phyloP scores from a whole-genome alignment of 1,140 invertebrate species.

The Drosophila busckii region DNA sequence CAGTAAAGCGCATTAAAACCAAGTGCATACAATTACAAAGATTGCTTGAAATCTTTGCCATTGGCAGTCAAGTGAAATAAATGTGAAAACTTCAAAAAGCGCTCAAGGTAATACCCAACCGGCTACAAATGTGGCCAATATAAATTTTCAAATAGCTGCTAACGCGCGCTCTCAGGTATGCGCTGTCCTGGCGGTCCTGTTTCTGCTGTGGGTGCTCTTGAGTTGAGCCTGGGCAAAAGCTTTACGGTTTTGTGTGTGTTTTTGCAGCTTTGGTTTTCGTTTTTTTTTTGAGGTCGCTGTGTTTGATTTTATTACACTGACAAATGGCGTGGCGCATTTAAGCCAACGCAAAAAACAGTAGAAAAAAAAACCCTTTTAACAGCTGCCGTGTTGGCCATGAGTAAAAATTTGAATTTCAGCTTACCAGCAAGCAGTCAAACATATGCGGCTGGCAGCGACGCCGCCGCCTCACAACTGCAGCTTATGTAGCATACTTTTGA shows the following conservation, averaged over 20 bases:
- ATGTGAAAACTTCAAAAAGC: constrained; percentile 72
- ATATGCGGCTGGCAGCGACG: constrained; percentile 47
- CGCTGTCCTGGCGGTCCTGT: constrained; percentile 14
- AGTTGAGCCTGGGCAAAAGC: too few relatives aligned
- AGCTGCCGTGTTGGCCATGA: too few relatives aligned
- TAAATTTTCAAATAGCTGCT: constrained; percentile 68
- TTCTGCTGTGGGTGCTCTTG: too few relatives aligned
- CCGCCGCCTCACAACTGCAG: constrained; percentile 32
- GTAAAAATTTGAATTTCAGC: constrained; percentile 76
- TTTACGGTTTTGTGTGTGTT: constrained; percentile 36
- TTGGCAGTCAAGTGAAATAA: constrained; percentile 61
- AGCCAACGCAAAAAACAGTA: too few relatives aligned
- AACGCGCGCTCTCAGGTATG: too few relatives aligned
- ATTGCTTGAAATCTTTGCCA: constrained; percentile 53
- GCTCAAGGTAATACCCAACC: constrained; percentile 61
- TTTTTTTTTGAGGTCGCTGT: constrained; percentile 42
- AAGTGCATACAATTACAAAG: constrained; percentile 73
- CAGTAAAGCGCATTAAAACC: constrained; percentile 61
- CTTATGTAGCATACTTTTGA: constrained; percentile 72
- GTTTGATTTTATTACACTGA: constrained; percentile 78
- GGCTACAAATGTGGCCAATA: constrained; percentile 73
- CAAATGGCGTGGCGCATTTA: constrained; percentile 75
- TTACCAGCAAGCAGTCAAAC: constrained; percentile 55
- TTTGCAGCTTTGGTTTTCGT: constrained; percentile 5
- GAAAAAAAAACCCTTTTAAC: too few relatives aligned